Percentiles rank a stretch among this genome's conserved stretches.
phyloP scores from a whole-genome alignment of 2,888 invertebrate species.

The Drosophila infuscata region DNA sequence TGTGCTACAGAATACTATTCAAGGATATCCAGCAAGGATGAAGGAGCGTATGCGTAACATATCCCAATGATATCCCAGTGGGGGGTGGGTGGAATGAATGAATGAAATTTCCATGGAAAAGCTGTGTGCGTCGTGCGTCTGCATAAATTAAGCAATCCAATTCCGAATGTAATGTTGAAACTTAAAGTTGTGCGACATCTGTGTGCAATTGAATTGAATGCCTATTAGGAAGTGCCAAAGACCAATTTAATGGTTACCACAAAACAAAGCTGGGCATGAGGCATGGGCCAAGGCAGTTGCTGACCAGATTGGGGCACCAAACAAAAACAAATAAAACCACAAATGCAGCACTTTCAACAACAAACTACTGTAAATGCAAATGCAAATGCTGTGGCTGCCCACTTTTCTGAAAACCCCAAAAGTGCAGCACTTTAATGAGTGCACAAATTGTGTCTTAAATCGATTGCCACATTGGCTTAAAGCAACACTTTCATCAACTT shows the following conservation, averaged over 20 bases:
- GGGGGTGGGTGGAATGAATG: neutral
- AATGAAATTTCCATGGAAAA: slow-evolving; percentile 7
- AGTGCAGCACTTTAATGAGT: slow-evolving; percentile 37
- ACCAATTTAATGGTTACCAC: slow-evolving; percentile 55
- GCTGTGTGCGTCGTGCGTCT: slow-evolving; percentile 61
- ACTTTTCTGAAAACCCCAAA: slow-evolving; percentile 62
- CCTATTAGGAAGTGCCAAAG: slow-evolving; percentile 66
- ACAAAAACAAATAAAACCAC: slow-evolving; percentile 66
- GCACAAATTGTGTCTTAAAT: slow-evolving; percentile 36
- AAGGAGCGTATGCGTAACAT: slow-evolving; percentile 18
- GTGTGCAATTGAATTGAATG: slow-evolving; percentile 61
- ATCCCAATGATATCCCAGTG: no score
- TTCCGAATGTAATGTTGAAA: slow-evolving; percentile 39
- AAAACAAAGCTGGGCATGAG: slow-evolving; percentile 53
- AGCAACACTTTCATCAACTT: slow-evolving; percentile 12
- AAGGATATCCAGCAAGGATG: slow-evolving; percentile 13
- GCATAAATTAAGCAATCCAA: slow-evolving; percentile 63
- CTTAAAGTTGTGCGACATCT: slow-evolving; percentile 24
- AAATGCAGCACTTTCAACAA: slow-evolving; percentile 30
- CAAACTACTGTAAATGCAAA: slow-evolving; percentile 50
- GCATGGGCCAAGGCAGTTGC: slow-evolving; percentile 28
- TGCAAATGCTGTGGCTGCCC: slow-evolving; percentile 63
- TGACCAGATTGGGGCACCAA: slow-evolving; percentile 21
- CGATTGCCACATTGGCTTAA: slow-evolving; percentile 24
- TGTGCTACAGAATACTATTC: slow-evolving; percentile 1